These are phyloP conservation scores for Pavo muticus DNA, from an alignment of 2,113 vertebrate species.

Conservation along the genomic window DNA sequence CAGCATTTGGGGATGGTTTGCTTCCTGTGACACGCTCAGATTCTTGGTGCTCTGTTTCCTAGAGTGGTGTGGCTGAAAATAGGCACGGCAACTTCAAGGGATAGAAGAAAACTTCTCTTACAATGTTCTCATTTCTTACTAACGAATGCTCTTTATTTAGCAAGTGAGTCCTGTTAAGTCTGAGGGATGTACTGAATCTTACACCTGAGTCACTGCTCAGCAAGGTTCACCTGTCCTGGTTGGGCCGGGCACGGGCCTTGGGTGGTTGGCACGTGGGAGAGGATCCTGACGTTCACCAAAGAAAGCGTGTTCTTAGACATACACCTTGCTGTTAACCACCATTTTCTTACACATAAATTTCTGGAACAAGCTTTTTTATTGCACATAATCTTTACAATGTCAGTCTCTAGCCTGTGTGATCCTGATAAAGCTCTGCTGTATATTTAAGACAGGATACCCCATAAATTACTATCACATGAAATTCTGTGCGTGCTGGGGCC, in stretches of 20 bases:
- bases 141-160: conserved; percentile 40
- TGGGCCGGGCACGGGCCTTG: neutral
- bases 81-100: conserved; percentile 12
- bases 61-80: neutral
- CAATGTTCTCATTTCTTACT: neutral
- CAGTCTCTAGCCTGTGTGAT: neutral
- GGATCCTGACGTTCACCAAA: neutral
- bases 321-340: conserved; percentile 9
- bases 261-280: neutral
- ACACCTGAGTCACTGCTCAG: neutral
- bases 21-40: neutral
- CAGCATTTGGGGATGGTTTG: conserved; percentile 17
- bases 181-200: conserved; percentile 16
- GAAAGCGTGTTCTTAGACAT: neutral
- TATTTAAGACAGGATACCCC: conserved; percentile 10
- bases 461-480: conserved; percentile 17
- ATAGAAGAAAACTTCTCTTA: conserved; percentile 40
- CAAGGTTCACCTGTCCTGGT: neutral
- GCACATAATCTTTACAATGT: conserved; percentile 20
- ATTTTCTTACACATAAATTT: conserved; percentile 20
- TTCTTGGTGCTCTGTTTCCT: neutral
- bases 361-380: conserved; percentile 40
- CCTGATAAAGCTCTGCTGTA: conserved; percentile 24
- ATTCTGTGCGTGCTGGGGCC: neutral
- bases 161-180: conserved; percentile 17